phyloP scores from a whole-genome alignment of 2,797 vertebrate genomes.

The Hydrolagus colliei region DNA sequence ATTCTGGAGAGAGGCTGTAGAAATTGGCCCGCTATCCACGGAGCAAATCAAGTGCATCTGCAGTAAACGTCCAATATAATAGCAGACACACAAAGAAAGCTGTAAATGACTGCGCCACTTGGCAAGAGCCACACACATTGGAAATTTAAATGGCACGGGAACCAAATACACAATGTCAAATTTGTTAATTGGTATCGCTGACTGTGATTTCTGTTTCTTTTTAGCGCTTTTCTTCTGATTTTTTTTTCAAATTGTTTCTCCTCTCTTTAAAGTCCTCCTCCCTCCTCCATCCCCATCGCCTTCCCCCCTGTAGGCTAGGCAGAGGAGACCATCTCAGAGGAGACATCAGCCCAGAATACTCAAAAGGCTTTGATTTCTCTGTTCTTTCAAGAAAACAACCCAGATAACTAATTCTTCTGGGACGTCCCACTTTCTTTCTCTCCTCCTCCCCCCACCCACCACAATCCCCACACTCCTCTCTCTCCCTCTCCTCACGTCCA shows the following conservation, averaged over 20 bases:
- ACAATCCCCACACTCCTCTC: no score
- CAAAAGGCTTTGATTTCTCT: no score
- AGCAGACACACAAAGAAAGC: slow-evolving; percentile 19
- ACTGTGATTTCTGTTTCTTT: not conserved
- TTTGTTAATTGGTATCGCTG: slow-evolving; percentile 25
- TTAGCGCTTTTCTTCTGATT: not conserved
- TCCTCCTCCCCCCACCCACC: no score
- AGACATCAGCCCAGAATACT: no score
- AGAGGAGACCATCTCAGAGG: no score
- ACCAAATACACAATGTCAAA: not conserved
- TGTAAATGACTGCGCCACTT: slow-evolving; percentile 25
- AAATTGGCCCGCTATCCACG: not conserved
- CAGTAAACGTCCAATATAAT: slow-evolving; percentile 19
- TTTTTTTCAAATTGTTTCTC: not conserved
- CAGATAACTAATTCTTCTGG: no score
- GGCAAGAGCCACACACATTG: not conserved
- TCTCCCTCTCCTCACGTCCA: not conserved
- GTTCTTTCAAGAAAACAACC: no score
- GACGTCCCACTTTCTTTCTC: no score
- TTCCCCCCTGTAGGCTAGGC: no score
- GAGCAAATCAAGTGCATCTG: slow-evolving; percentile 1
- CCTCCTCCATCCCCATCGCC: no score
- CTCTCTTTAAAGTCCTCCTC: no score
- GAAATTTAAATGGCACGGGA: slow-evolving; percentile 12
- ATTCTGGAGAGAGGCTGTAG: slow-evolving; percentile 5